Evolutionary conservation across 2,888 invertebrate species (phyloP), one percentile per base, ranked within the genome.

Genomic region (Phengaris arion): DNA sequence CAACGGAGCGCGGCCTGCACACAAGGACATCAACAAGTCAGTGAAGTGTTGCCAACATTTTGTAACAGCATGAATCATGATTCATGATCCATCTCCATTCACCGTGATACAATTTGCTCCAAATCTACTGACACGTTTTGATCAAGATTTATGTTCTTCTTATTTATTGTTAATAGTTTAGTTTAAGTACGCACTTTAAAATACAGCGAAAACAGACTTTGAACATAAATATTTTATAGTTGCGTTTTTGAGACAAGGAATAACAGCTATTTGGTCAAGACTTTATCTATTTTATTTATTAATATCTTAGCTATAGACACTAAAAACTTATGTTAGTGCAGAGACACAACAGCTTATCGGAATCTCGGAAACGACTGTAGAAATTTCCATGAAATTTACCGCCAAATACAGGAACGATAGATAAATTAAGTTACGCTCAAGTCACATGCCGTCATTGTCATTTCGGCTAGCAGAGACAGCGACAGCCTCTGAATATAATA

Each of bases 1-100:
- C 80, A 82, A 86, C 76, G 84, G 81, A 82, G 87, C 87, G 79
- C 85, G 85, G 79, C 85, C 87, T 77, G 81, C 86, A 82, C 85
- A 88, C 78, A 84, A 86, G 83, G 88, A 89, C 80, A 85, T 88
- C 84, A 90, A 90, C 89, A 91, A 91, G 92, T 92, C 79, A 82
- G 77, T 77, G 13, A 74, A 72, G 72, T 70, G 48, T 45, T 68
- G 48, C 48, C 46, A 69, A 64, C 45, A 64, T 64, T 35, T 64
- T 45, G 35, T 64, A 35, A 48, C 69, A 48, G 8, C 69, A 46
- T 69, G 0, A 6, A 55, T 48, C n/a, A 55, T 10, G 12, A 13
- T 55, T 4, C 6, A 55, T 55, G 55, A 22, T 68, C 45, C n/a
- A 68, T 68, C 46, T n/a, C 46, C 46, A 68, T 46, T 35, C 35